Base-by-base conservation (phyloP, 1,140 invertebrate species). In the Tyrophagus putrescentiae region DNA sequence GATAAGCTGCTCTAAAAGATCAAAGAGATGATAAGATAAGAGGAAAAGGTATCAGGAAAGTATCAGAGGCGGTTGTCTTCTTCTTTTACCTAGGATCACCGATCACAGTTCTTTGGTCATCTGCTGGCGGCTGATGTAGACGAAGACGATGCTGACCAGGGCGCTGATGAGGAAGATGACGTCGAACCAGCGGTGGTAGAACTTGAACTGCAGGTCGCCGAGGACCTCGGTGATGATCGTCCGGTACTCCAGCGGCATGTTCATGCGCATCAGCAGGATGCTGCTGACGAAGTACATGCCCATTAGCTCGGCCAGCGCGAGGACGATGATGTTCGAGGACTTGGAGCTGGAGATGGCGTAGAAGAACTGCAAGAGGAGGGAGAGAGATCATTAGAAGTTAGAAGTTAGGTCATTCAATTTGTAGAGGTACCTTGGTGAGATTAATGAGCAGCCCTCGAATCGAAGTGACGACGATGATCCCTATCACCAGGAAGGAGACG, bases 231-330 rank as follows among this genome's bases (percentile, higher is more conserved):
- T 98, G 60, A 99, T 95, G 62, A 99, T 98, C 39, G 84, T 84
- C 27, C 78, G 78, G 72, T 99, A 99, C 72, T 98, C 91, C 0
- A 84, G 79, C 6, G 96, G 96, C 91, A 99, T 97, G 72, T 98
- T 99, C 95, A 99, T 98, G 48, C 96, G 76, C 82, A 99, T 94
- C 31, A 99, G 72, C 16, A 99, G 76, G 0, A 99, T 94, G 21
- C 90, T 95, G 1, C 94, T 98, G 28, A 97, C 88, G 76, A 98
- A 99, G 73, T 99, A 98, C 95, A 98, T 99, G 16, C 95, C 95
- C 95, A 99, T 99, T 64, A 98, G 89, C 77, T 98, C 91, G 18
- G 94, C 94, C 18, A 99, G 75, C 63, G 93, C 83, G 27, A 98
- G 72, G 4, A 99, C 95, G 66, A 99, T 98, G 36, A 98, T 85